Base-by-base conservation (phyloP, 2,888 invertebrate genomes). In the Actias luna region DNA sequence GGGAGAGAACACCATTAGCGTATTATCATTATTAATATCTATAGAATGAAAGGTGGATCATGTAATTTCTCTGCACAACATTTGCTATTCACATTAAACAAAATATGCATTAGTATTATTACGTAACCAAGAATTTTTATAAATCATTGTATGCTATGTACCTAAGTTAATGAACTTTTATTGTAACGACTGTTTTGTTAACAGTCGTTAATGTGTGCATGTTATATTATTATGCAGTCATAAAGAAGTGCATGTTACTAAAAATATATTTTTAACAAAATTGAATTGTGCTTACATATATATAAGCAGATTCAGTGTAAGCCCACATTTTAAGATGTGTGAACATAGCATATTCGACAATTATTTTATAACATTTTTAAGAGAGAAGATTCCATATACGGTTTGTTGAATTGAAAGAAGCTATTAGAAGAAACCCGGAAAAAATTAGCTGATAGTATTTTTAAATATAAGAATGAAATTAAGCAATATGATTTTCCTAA, bases 31-130 rank as follows among this genome's bases (percentile, higher is more conserved):
- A 16, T 25, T 2, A 25, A 25, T 50, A 42, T 8, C n/a, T 18
- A 22, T 25, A 50, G 22, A 16, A 25, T 46, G 8, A 10, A 25
- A 22, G 3, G 4, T 12, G 22, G 25, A 12, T 8, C 18, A 42
- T 18, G 12, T 50, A 1, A 50, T 50, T 50, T 50, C 36, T n/a
- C 25, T 80, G 85, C 86, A 87, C 87, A 85, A 85, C 72, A 74
- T 74, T 75, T 73, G 78, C 75, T 78, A 76, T 76, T 83, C 80
- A 83, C 55, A 29, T 29, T 81, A 22, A 55, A 75, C 72, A 71
- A 71, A 76, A 69, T 78, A 70, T 77, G 78, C 76, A 78, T 81
- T 79, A 72, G 72, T 78, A 69, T 72, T 59, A 59, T 59, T 39
- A 42, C 27, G 36, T 29, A 42, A 59, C n/a, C 16, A 55, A 29